Evolutionary conservation across 1,140 invertebrate species (phyloP).

Genomic region (Charaxes varanes): DNA sequence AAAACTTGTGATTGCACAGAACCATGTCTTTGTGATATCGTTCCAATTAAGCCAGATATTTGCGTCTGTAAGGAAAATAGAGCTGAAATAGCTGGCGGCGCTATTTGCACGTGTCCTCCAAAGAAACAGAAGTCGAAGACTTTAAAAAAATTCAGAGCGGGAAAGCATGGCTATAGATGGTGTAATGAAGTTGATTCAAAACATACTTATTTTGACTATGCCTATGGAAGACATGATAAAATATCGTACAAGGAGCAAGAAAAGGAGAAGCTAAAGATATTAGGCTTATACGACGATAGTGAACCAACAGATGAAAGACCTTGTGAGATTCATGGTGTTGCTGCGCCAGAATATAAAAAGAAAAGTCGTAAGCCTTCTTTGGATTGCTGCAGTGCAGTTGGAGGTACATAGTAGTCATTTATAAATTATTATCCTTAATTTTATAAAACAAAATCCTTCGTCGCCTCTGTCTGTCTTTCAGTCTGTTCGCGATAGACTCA

Average conservation of each 20-base stretch:
- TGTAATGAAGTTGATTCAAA: slow-evolving; percentile 54
- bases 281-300: slow-evolving; percentile 44
- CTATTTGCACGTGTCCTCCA: slow-evolving; percentile 36
- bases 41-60: slow-evolving; percentile 23
- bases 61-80: slow-evolving; percentile 42
- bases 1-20: slow-evolving; percentile 38
- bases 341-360: slow-evolving; percentile 39
- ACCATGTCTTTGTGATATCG: slow-evolving; percentile 47
- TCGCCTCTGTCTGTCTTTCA: too few species aligned
- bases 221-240: slow-evolving; percentile 50
- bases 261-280: slow-evolving; percentile 44
- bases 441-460: too few species aligned
- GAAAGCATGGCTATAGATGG: slow-evolving; percentile 59
- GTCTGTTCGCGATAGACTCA: too few species aligned
- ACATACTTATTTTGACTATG: slow-evolving; percentile 59
- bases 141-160: slow-evolving; percentile 44
- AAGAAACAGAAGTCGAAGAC: slow-evolving; percentile 27
- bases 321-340: slow-evolving; percentile 27
- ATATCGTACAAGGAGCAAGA: slow-evolving; percentile 35
- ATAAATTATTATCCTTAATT: too few species aligned
- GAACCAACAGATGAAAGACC: slow-evolving; percentile 17
- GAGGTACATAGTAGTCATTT: too few species aligned
- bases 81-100: slow-evolving; percentile 14
- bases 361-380: slow-evolving; percentile 42
- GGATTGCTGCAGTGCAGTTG: slow-evolving; percentile 62